Conservation (phyloP, 2,888 invertebrate genomes). For the Meiosimyza platycephala region DNA sequence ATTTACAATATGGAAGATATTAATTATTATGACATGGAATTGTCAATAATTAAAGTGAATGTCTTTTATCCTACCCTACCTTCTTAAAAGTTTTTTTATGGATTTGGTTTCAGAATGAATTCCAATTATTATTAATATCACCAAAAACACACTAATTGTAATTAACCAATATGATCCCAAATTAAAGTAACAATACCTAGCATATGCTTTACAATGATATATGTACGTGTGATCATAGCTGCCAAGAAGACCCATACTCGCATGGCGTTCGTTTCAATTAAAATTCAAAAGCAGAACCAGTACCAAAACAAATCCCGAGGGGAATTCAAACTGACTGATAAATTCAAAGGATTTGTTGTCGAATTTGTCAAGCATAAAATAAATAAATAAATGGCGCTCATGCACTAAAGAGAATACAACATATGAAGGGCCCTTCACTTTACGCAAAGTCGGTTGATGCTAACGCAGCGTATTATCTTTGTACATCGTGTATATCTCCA, state of each 20-base stretch:
- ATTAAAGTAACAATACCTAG: slow-evolving; percentile 5
- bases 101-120: no score
- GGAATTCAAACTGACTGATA: slow-evolving; percentile 35
- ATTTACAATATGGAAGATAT: no score
- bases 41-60: no score
- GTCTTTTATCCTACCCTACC: no score
- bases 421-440: background rate
- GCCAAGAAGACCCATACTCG: background rate
- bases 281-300: slow-evolving; percentile 6
- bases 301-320: slow-evolving; percentile 18
- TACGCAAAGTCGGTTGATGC: background rate
- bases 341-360: slow-evolving; percentile 51
- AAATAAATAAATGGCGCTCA: slow-evolving; percentile 40
- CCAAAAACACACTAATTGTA: no score
- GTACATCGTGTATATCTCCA: background rate
- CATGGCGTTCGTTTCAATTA: background rate
- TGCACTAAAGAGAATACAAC: background rate
- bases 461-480: background rate
- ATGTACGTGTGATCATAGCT: slow-evolving; percentile 9
- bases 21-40: no score
- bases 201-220: background rate
- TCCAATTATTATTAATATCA: no score
- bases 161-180: slow-evolving; percentile 12
- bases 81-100: no score
- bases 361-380: slow-evolving; percentile 50